Conservation (phyloP, 2,113 vertebrate species). For the Scatophagus argus region DNA sequence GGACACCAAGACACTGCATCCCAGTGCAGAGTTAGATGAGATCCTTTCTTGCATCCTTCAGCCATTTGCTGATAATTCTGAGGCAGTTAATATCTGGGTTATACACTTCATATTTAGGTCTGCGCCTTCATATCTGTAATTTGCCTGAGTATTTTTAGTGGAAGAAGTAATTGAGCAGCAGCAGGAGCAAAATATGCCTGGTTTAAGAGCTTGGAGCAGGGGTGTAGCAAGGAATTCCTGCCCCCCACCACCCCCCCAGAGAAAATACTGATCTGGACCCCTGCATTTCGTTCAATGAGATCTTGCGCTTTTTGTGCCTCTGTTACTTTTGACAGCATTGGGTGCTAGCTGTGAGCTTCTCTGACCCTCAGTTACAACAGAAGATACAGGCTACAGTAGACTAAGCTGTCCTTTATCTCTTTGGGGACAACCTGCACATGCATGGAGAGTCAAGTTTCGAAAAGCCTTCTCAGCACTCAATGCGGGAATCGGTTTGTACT, state of each 20-base stretch:
- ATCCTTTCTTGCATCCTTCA: not conserved
- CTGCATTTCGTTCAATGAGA: conserved; percentile 11
- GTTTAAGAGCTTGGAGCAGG: conserved; percentile 15
- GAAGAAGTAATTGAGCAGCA: conserved; percentile 54
- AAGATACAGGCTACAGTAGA: conserved; percentile 29
- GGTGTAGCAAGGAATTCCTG: not conserved
- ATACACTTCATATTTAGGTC: conserved; percentile 53
- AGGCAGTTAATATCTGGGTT: conserved; percentile 51
- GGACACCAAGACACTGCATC: conserved; percentile 18
- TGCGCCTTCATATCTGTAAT: conserved; percentile 47
- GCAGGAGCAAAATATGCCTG: conserved; percentile 18
- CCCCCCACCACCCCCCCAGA: not conserved
- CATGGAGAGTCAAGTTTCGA: conserved; percentile 44
- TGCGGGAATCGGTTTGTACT: conserved; percentile 57
- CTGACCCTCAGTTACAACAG: conserved; percentile 52
- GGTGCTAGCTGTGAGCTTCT: conserved; percentile 24
- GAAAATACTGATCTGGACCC: not conserved
- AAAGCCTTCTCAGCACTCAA: conserved; percentile 41
- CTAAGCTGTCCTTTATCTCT: conserved; percentile 51
- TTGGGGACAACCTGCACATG: conserved; percentile 51
- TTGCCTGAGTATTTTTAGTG: conserved; percentile 45
- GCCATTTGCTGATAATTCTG: conserved; percentile 2
- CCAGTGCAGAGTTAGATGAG: conserved; percentile 8
- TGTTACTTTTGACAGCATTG: conserved; percentile 8
- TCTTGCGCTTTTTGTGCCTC: not conserved